Evolutionary conservation across 2,113 vertebrate genomes (phyloP), one percentile per base, ranked within the genome.

Genomic region (Cebus imitator): DNA sequence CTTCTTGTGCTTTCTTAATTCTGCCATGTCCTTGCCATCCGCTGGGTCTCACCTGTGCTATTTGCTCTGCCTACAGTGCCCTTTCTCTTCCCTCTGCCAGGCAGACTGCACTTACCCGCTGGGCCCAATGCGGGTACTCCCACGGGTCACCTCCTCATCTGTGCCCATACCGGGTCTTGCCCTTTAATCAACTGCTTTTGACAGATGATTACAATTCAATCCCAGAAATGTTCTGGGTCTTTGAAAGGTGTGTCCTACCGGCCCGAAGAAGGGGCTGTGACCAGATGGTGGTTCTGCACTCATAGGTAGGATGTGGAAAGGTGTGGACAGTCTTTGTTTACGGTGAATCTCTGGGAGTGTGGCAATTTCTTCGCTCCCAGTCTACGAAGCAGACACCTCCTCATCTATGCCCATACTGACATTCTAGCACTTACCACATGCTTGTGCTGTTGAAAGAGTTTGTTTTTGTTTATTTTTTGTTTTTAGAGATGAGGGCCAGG

Each of bases 101-200:
- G 30, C 57, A 64, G 75, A 25, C 4, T 12, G 5, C 9, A 2
- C 55, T 83, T 32, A 55, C 32, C 32, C 0, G 1, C 20, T 37
- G 8, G n/a, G 7, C 20, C 25, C 12, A 50, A 61, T 21, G 0
- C 3, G 30, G 6, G 35, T 20, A 7, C 21, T 52, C 5, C 45
- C 4, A 82, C 6, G n/a, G 37, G 55, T 57, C 76, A 57, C 72
- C 16, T 40, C 30, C 5, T 20, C 43, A 66, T 32, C 37, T 61
- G 2, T 83, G 81, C 8, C 79, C 37, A 2, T 61, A 27, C 10
- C 27, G 58, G 25, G 3, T 61, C 58, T 61, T 11, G 10, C 58
- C 10, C 58, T 61, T 97, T 78, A 86, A 83, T 91, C 90, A 93
- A 66, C 87, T 61, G 27, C 64, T 92, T 21, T 79, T 89, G 91